phyloP scores from a whole-genome alignment of 2,888 invertebrate genomes.

The Adela reaumurella region DNA sequence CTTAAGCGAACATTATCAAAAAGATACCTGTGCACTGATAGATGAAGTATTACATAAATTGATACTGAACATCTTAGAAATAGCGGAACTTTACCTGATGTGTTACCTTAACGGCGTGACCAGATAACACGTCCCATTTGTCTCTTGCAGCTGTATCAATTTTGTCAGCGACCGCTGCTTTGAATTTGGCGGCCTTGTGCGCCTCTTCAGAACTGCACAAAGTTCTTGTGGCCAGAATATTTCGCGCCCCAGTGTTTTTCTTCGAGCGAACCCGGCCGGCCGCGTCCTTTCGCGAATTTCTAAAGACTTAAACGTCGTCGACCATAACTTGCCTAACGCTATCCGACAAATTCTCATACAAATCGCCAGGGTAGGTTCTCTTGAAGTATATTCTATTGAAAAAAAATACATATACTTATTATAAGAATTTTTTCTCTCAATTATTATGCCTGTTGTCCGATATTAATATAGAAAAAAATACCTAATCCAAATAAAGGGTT shows the following conservation, averaged over 20 bases:
- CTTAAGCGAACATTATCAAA: too few species aligned
- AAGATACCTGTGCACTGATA: too few species aligned
- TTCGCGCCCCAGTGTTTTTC: slow-evolving; percentile 68
- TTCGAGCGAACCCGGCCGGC: slow-evolving; percentile 78
- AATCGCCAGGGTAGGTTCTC: slow-evolving; percentile 9
- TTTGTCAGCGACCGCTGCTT: slow-evolving; percentile 9
- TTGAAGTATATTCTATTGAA: background rate
- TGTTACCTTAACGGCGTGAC: too few species aligned
- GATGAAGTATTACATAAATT: too few species aligned
- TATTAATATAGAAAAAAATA: too few species aligned
- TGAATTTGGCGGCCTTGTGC: slow-evolving; percentile 42
- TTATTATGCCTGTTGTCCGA: too few species aligned
- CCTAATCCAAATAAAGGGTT: too few species aligned
- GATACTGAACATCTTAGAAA: too few species aligned
- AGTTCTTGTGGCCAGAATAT: slow-evolving; percentile 36
- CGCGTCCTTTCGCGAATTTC: slow-evolving; percentile 71
- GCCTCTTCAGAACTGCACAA: slow-evolving; percentile 45
- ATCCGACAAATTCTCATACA: slow-evolving; percentile 10
- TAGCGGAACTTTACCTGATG: too few species aligned
- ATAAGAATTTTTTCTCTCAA: too few species aligned
- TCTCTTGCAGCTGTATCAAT: background rate
- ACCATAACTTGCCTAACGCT: slow-evolving; percentile 46
- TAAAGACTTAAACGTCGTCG: slow-evolving; percentile 72
- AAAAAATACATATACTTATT: too few species aligned
- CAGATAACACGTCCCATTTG: background rate